These are phyloP conservation scores for Burhinus bistriatus DNA, from an alignment of 2,113 vertebrate genomes.

Conservation along the genomic window DNA sequence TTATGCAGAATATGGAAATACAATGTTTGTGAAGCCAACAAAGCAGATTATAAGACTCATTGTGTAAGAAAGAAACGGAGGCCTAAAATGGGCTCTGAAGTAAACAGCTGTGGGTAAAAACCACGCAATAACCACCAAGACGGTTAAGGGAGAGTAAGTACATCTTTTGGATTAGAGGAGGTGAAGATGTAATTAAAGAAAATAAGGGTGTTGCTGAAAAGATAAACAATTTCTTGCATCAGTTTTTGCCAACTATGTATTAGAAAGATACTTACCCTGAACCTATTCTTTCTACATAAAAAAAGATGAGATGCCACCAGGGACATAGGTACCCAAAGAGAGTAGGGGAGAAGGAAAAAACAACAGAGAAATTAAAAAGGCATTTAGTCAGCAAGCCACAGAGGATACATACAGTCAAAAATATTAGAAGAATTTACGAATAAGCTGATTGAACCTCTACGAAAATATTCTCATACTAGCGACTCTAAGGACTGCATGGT, in stretches of 20 bases:
- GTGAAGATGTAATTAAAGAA: constrained; percentile 55
- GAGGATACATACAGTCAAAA: neutral
- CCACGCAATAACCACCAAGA: constrained; percentile 24
- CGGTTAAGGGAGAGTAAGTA: neutral
- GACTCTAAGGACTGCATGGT: neutral
- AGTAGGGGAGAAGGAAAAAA: neutral
- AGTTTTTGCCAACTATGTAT: neutral
- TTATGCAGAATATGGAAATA: constrained; percentile 55
- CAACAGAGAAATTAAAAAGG: neutral
- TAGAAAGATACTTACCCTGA: constrained; percentile 10
- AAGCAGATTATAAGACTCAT: constrained; percentile 38
- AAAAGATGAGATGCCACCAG: neutral
- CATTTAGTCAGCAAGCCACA: neutral
- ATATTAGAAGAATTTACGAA: neutral
- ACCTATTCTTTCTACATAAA: neutral
- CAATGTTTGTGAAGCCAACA: constrained; percentile 39
- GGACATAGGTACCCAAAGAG: neutral
- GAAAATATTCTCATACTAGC: neutral
- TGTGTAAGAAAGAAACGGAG: constrained; percentile 52
- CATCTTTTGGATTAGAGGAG: constrained; percentile 31
- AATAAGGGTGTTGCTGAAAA: constrained; percentile 42
- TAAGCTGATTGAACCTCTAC: neutral
- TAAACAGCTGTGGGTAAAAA: constrained; percentile 62
- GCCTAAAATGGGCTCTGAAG: constrained; percentile 21
- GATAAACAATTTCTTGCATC: constrained; percentile 56